Evolutionary conservation across 2,113 vertebrate genomes (phyloP), one percentile per base, ranked within the genome.

Genomic region (Hippocampus abdominalis): DNA sequence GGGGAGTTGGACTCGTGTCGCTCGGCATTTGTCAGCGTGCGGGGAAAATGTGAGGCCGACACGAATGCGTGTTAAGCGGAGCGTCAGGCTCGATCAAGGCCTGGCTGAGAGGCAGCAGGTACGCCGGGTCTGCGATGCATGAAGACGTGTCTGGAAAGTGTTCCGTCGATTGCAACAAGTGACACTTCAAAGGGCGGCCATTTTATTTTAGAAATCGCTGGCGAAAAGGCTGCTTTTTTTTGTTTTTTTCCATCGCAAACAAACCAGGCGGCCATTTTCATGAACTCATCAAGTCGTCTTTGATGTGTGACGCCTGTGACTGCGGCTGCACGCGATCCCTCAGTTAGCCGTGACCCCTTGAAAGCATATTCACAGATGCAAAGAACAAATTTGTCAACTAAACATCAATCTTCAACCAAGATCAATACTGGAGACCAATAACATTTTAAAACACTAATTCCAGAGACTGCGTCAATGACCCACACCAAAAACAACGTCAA

Each of bases 91-190:
- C 15, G 32, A 32, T 60, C 57, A 9, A 60, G 57, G 29, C 57
- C 57, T 60, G 3, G 54, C 23, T 57, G 54, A 57, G 54, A 57
- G 54, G 54, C 23, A 57, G 54, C 54, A 57, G 54, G 54, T 57
- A 23, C 54, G 27, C 54, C 4, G 23, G 9, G 54, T 57, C 54
- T 25, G 25, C 9, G 12, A 27, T 57, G 3, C 23, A 57, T 15
- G 4, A 32, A 60, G 27, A 60, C 15, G 27, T 25, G 54, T 60
- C 57, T 60, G 57, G 27, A 60, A 32, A 60, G 27, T 29, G 57
- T 60, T 27, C 56, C 3, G 12, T 3, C 25, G 32, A 59, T 59
- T 15, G 56, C 57, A 32, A 32, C 25, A 60, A 32, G 27, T 32
- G 57, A 60, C 27, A 60, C 57, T 60, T 60, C 27, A 60, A 60